Base-by-base conservation (phyloP, 2,797 vertebrate species). In the Eulemur coronatus region DNA sequence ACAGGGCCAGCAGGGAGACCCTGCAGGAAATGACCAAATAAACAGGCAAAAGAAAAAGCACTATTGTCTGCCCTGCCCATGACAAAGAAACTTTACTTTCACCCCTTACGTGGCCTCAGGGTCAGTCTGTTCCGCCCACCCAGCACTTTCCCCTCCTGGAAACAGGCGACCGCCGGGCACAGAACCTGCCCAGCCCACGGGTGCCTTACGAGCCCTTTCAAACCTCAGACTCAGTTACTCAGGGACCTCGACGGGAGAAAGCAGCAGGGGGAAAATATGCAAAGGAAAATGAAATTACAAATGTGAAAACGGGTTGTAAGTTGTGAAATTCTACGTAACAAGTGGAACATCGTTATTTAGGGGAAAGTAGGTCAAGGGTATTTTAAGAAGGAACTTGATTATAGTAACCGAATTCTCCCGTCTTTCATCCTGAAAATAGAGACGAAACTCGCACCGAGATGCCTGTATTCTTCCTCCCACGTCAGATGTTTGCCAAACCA, bases 401-500 rank as follows among this genome's bases (percentile, higher is more conserved):
- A 81, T 24, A 90, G 55, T 59, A 94, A 89, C 38, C 67, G 28
- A 55, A 93, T 11, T 5, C 41, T 91, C 63, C 80, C 43, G 7
- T 86, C 50, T 92, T 92, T 91, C 86, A 89, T 73, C 59, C 63
- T 70, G 30, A 87, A 91, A 75, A 84, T 12, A 75, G 50, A 91
- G 10, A 79, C 4, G 43, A 85, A 91, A 88, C 26, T 67, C 38
- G 72, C 61, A 63, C 18, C 20, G 46, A 81, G 38, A 84, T 70
- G 41, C 96, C 85, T 87, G 55, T 73, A 11, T 89, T 94, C 73
- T 84, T 94, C 43, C 72, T 92, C 84, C 46, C 94, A 78, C 55
- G 91, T 89, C 67, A 97, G 84, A 35, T 30, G 73, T 73, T 38
- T 78, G 35, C 69, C 72, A 89, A 87, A 94, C 70, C 75, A 1